Base-by-base conservation (phyloP, 92 coral and sea anemone species). In the Palythoa caribaeorum region DNA sequence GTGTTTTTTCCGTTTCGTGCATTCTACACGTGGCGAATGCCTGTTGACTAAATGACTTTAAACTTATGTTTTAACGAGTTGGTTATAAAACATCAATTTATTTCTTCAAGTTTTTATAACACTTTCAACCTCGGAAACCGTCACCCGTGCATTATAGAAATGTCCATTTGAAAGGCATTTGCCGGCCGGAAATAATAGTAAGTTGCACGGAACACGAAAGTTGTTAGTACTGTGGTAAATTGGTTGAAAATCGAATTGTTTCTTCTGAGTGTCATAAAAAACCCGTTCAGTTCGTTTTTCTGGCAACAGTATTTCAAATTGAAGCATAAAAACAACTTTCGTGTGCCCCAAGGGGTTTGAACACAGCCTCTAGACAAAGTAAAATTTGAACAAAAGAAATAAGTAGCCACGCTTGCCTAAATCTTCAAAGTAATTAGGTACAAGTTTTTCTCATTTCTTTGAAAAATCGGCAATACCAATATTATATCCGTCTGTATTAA, bases 191-290 rank as follows among this genome's bases (percentile, higher is more conserved):
- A 28, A 21, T n/a, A 47, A 81, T 12, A 16, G n/a, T 1, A 13
- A 50, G 13, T 66, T 50, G 60, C 86, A 81, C 86, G 86, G 66
- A 81, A 81, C 86, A 81, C 62, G 60, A 81, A 81, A 65, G 8
- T 65, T 51, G 75, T 28, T 68, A 20, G 55, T 81, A 66, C 47
- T 4, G n/a, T 77, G 20, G n/a, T 9, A 20, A 38, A 9, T 63
- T 47, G 86, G 44, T 35, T 6, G 38, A 48, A 48, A 81, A 1
- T 3, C 21, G 6, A 80, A n/a, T 37, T 39, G 14, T 39, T 47
- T 66, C 44, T 48, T 66, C 76, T 28, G 28, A 65, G 19, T 10
- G 28, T 10, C 20, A 6, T 8, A 20, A 48, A 11, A 12, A 68
- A 70, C 11, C 0, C 19, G 62, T 19, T 11, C 60, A 66, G 6